phyloP scores from a whole-genome alignment of 2,113 vertebrate species.

The Solea solea region DNA sequence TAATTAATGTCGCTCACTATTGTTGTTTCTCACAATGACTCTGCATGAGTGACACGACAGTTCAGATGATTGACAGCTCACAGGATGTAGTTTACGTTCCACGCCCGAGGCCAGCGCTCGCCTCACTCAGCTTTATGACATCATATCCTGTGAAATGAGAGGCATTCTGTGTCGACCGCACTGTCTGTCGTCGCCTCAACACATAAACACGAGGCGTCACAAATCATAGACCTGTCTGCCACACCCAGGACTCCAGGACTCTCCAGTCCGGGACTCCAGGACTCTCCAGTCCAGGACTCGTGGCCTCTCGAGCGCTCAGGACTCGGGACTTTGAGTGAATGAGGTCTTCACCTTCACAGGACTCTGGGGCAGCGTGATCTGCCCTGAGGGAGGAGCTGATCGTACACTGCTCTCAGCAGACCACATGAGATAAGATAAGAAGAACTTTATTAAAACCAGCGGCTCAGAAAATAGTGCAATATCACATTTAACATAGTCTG shows the following conservation, averaged over 20 bases:
- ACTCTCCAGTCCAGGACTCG: too few species aligned
- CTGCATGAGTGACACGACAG: background rate
- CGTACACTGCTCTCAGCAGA: too few species aligned
- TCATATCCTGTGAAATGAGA: background rate
- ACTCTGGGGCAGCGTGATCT: too few species aligned
- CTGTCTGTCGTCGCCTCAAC: background rate
- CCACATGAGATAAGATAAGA: too few species aligned
- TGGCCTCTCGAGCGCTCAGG: too few species aligned
- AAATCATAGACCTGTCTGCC: background rate
- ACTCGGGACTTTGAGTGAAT: too few species aligned
- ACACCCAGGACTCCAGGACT: background rate
- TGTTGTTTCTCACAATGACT: conserved; percentile 33
- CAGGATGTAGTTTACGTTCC: conserved; percentile 1
- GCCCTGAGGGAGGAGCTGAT: too few species aligned
- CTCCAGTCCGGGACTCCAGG: too few species aligned
- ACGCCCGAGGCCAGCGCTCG: background rate
- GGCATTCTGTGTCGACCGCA: background rate
- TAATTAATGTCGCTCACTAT: conserved; percentile 36
- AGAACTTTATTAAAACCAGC: too few species aligned
- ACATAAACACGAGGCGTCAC: background rate
- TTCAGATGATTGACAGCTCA: conserved; percentile 12
- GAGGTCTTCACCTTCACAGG: too few species aligned
- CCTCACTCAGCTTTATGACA: background rate
- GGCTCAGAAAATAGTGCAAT: too few species aligned
- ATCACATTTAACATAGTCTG: too few species aligned